Percentiles rank a stretch among this genome's conserved stretches.
phyloP scores from a whole-genome alignment of 2,113 vertebrate genomes.

The Empidonax alnorum region DNA sequence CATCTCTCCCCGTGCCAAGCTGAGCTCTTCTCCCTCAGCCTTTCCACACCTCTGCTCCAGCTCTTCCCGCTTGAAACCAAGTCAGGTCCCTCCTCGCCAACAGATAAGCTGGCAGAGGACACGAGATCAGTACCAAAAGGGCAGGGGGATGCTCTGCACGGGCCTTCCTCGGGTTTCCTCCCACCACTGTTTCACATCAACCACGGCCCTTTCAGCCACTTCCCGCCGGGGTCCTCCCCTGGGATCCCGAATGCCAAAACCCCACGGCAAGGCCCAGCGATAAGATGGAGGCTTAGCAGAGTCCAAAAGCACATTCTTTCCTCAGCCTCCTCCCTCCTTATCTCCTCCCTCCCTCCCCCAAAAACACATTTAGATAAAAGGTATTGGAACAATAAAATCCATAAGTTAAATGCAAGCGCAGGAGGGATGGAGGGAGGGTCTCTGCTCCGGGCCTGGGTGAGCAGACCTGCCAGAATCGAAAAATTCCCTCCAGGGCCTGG shows the following conservation, averaged over 20 bases:
- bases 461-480: neutral
- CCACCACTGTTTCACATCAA: rapidly evolving
- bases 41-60: neutral
- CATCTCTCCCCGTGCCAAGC: neutral
- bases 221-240: neutral
- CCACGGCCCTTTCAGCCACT: neutral
- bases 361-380: conserved; percentile 23
- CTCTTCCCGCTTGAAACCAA: neutral
- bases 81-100: neutral
- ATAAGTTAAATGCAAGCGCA: neutral
- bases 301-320: conserved; percentile 47
- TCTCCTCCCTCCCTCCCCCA: conserved; percentile 1
- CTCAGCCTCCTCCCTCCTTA: conserved; percentile 52
- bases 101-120: neutral
- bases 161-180: neutral
- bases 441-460: neutral
- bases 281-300: neutral
- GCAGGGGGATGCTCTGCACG: neutral
- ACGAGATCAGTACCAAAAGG: neutral
- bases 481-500: neutral
- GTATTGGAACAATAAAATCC: conserved; percentile 52
- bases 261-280: neutral
- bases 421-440: neutral
- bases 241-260: neutral
- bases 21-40: neutral